Percentiles rank a stretch among this genome's conserved stretches.
phyloP scores from a whole-genome alignment of 2,888 invertebrate species.

The Drosophila atripex region DNA sequence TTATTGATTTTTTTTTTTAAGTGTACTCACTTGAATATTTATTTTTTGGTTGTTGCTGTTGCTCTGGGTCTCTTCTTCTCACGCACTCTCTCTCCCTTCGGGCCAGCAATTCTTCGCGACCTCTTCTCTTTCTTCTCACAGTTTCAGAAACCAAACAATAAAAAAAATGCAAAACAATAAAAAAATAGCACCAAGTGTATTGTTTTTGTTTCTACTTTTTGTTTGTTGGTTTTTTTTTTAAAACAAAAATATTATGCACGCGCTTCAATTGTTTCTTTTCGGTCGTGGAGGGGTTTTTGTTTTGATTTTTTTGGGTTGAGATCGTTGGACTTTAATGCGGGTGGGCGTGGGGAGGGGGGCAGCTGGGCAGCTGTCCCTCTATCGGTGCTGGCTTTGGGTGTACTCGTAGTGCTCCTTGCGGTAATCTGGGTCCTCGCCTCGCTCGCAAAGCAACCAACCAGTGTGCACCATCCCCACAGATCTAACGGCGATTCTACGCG shows the following conservation, averaged over 20 bases:
- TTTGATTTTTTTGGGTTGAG: slow-evolving; percentile 19
- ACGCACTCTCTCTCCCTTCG: slow-evolving; percentile 7
- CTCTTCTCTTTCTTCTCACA: slow-evolving; percentile 22
- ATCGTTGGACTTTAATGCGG: slow-evolving; percentile 50
- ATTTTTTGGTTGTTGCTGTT: slow-evolving; percentile 7
- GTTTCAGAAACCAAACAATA: slow-evolving; percentile 31
- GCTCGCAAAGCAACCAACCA: slow-evolving; percentile 46
- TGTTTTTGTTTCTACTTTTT: too few relatives aligned
- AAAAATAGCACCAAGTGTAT: slow-evolving; percentile 34
- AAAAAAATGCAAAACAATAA: slow-evolving; percentile 49
- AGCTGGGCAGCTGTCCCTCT: background rate
- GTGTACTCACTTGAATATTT: slow-evolving; percentile 35
- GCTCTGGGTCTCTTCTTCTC: slow-evolving; percentile 3
- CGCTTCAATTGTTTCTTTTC: slow-evolving; percentile 51
- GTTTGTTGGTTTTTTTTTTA: slow-evolving; percentile 28
- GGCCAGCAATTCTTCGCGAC: slow-evolving; percentile 20
- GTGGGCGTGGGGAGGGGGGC: background rate
- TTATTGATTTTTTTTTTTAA: background rate
- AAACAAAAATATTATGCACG: slow-evolving; percentile 44
- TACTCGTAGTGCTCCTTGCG: slow-evolving; percentile 61
- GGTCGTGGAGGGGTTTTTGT: slow-evolving; percentile 25
- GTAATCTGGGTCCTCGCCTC: slow-evolving; percentile 52
- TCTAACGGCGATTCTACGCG: slow-evolving; percentile 13
- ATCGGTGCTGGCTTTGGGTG: slow-evolving; percentile 67
- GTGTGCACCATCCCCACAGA: slow-evolving; percentile 60